A percentile compares a stretch with the other conserved stretches of the same genome.
These are phyloP conservation scores for Gadus chalcogrammus DNA, from an alignment of 2,113 vertebrate genomes.

Conservation along the genomic window DNA sequence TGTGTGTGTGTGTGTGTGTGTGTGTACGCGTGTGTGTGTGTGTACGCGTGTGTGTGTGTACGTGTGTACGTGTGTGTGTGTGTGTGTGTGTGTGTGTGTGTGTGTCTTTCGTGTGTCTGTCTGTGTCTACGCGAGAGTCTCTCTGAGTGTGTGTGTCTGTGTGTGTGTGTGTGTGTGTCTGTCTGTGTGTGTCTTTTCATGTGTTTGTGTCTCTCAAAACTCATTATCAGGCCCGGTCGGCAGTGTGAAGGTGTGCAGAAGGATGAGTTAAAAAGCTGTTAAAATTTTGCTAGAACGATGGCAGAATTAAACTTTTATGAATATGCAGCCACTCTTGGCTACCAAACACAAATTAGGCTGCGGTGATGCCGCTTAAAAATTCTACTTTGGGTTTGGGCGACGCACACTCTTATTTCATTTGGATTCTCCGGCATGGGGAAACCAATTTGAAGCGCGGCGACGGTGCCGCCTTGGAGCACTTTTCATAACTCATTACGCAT, in stretches of 20 bases:
- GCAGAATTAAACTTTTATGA: constrained; percentile 55
- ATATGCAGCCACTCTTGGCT: constrained; percentile 33
- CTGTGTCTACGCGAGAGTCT: constrained; percentile 10
- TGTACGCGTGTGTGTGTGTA: neutral
- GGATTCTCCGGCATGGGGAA: constrained; percentile 34
- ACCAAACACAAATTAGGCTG: constrained; percentile 26
- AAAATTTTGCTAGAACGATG: constrained; percentile 31
- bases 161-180: too few relatives aligned
- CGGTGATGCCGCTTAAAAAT: constrained; percentile 13
- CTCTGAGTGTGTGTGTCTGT: neutral
- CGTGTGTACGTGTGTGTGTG: neutral
- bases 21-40: constrained; percentile 4
- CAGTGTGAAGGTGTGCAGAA: constrained; percentile 13
- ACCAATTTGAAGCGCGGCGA: constrained; percentile 32
- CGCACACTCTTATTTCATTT: constrained; percentile 31
- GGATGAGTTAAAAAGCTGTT: constrained; percentile 26
- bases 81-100: neutral
- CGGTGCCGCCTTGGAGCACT: constrained; percentile 31
- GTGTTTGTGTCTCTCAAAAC: neutral
- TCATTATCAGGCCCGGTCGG: constrained; percentile 23
- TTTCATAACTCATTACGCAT: constrained; percentile 26
- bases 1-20: neutral
- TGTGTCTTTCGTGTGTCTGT: neutral
- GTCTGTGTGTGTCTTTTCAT: constrained; percentile 1
- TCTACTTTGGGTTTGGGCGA: constrained; percentile 31